Evolutionary conservation across 2,888 invertebrate species (phyloP).

Genomic region (Andrena dorsata): DNA sequence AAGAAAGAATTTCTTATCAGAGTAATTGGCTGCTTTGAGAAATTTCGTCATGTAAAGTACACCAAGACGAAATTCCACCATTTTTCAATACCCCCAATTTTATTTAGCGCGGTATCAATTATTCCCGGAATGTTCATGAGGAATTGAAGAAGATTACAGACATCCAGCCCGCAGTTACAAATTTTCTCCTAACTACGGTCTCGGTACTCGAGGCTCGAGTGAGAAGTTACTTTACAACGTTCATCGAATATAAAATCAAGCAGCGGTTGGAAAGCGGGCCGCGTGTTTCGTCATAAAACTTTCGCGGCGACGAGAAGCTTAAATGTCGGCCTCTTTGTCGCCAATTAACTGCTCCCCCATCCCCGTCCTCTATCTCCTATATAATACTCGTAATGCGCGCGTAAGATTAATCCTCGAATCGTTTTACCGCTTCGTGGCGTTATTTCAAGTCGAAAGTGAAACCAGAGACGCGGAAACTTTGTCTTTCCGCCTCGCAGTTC

Average conservation of each 20-base stretch:
- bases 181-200: slow-evolving; percentile 5
- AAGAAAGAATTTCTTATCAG: not conserved
- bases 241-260: slow-evolving; percentile 23
- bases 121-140: no score
- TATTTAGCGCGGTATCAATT: no score
- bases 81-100: not conserved
- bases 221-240: slow-evolving; percentile 12
- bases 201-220: slow-evolving; percentile 15
- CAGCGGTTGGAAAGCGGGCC: slow-evolving; percentile 25
- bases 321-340: slow-evolving; percentile 43
- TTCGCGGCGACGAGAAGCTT: slow-evolving; percentile 14
- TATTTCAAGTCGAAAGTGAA: no score
- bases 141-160: not conserved
- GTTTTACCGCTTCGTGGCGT: slow-evolving; percentile 2
- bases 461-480: not conserved
- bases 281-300: slow-evolving; percentile 35
- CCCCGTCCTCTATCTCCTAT: not conserved
- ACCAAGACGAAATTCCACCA: not conserved
- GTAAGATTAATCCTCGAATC: slow-evolving; percentile 47
- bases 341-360: slow-evolving; percentile 37
- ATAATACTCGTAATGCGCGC: slow-evolving; percentile 32
- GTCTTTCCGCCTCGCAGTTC: no score
- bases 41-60: not conserved
- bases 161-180: not conserved
- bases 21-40: not conserved